A percentile compares a stretch with the other conserved stretches of the same genome.
Conservation (phyloP, 2,888 invertebrate species). For the Orgyia antiqua region DNA sequence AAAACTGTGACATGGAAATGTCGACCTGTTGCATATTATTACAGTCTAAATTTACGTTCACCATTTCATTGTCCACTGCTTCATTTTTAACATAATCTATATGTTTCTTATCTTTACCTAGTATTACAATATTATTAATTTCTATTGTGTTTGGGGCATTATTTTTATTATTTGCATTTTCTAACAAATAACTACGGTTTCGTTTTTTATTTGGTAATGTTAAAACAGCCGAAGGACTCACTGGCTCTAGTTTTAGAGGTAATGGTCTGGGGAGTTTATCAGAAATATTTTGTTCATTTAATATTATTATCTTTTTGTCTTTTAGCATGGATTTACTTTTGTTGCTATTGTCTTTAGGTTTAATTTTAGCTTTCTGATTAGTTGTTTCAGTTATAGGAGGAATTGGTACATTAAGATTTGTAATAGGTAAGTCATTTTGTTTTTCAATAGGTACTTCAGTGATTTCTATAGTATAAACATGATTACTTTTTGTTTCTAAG, state of each 20-base stretch:
- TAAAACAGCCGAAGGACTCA: conserved; percentile 43
- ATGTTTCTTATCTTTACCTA: not conserved
- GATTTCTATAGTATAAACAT: not conserved
- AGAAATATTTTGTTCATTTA: conserved; percentile 53
- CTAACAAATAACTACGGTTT: conserved; percentile 1
- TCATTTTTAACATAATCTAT: too few species aligned
- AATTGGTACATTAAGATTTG: not conserved
- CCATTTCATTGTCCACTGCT: too few species aligned
- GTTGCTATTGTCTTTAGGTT: conserved; percentile 1
- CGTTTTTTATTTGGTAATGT: conserved; percentile 27
- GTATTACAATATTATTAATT: not conserved
- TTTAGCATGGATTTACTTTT: conserved; percentile 13
- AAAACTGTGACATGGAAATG: too few species aligned
- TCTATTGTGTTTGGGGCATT: not conserved
- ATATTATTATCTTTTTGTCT: conserved; percentile 45
- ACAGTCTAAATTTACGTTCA: too few species aligned
- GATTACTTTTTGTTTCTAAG: not conserved
- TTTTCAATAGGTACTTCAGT: not conserved
- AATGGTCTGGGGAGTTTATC: conserved; percentile 21
- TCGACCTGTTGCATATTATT: too few species aligned
- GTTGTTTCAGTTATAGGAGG: not conserved
- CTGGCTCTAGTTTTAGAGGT: conserved; percentile 33
- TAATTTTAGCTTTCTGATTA: not conserved
- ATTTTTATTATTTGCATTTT: not conserved
- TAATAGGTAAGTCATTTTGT: not conserved